These are phyloP conservation scores for Podarcis lilfordi DNA, from an alignment of 2,797 vertebrate species.

Conservation along the genomic window DNA sequence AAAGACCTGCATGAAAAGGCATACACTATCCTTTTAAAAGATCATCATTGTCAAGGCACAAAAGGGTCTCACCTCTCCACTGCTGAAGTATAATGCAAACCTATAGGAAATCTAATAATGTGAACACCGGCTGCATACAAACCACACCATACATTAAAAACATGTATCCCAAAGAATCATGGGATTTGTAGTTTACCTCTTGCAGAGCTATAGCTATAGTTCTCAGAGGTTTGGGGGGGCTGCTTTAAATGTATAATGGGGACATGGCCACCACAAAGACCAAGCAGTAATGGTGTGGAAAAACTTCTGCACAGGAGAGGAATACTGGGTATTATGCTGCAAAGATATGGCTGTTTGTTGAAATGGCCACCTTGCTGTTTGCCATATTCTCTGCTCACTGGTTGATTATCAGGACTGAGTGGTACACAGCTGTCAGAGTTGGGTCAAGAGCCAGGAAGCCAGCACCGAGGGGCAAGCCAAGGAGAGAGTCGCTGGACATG, in stretches of 20 bases:
- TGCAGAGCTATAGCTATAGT: no score
- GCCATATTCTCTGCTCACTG: constrained; percentile 93
- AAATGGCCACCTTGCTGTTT: constrained; percentile 88
- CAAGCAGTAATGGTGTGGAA: constrained; percentile 92
- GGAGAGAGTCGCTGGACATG: no score
- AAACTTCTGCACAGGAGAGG: constrained; percentile 93
- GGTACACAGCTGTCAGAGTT: neutral
- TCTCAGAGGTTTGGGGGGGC: no score
- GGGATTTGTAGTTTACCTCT: no score
- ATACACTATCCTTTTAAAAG: neutral
- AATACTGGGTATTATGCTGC: constrained; percentile 95
- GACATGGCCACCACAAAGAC: constrained; percentile 76
- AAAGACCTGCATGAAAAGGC: neutral
- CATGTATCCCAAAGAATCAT: no score
- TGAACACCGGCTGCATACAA: constrained; percentile 69
- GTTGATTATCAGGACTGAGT: constrained; percentile 77
- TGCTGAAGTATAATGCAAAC: constrained; percentile 71
- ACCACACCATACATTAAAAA: no score
- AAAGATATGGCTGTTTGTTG: constrained; percentile 90
- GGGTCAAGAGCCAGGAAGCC: neutral
- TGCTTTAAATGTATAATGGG: no score
- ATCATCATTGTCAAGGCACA: neutral
- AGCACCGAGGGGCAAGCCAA: neutral
- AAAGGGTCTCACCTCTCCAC: constrained; percentile 75
- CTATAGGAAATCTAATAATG: constrained; percentile 87